Conservation (phyloP, 2,113 vertebrate genomes). For the Barnardius zonarius region DNA sequence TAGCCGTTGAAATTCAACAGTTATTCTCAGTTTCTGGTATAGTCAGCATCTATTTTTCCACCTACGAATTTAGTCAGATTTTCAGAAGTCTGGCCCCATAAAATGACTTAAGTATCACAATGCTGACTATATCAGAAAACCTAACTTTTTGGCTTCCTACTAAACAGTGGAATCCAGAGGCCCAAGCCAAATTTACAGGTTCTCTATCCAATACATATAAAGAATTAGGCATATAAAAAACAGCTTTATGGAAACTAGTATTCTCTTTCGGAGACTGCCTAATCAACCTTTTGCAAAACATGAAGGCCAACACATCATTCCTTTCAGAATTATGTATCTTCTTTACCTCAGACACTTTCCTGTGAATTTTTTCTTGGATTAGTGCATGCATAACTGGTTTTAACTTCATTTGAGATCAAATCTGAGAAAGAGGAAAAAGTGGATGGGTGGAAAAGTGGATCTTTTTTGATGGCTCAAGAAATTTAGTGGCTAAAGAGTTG, state of each 20-base stretch:
- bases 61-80: neutral
- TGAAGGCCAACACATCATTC: neutral
- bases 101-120: neutral
- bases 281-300: neutral
- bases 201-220: neutral
- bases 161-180: neutral
- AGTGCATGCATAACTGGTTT: neutral
- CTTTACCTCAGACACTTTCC: neutral
- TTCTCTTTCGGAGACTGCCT: neutral
- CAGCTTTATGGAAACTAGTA: neutral
- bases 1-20: slow-evolving; percentile 34
- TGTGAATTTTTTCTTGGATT: neutral
- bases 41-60: slow-evolving; percentile 39
- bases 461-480: neutral
- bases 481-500: neutral
- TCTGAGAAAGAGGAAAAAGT: neutral
- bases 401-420: neutral
- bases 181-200: neutral
- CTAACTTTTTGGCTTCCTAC: neutral
- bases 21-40: slow-evolving; percentile 17
- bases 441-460: neutral
- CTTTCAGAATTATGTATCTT: neutral
- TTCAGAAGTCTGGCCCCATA: neutral
- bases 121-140: neutral
- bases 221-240: neutral